phyloP scores from a whole-genome alignment of 2,797 vertebrate species.

The Anniella stebbinsi region DNA sequence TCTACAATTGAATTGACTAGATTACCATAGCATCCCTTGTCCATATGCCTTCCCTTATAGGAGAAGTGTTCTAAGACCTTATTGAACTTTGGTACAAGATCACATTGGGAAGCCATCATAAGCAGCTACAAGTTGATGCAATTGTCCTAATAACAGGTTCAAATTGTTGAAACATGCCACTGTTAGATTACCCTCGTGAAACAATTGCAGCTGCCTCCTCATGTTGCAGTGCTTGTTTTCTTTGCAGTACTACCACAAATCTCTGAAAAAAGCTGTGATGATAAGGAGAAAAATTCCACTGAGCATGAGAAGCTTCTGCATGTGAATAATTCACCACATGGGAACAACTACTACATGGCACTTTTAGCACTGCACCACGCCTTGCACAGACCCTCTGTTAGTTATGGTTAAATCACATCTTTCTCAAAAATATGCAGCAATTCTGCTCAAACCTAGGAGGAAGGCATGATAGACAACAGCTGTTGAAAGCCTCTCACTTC shows the following conservation, averaged over 20 bases:
- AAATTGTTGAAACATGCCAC: neutral
- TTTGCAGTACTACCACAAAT: neutral
- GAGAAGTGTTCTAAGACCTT: neutral
- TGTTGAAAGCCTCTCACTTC: neutral
- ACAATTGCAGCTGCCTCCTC: neutral
- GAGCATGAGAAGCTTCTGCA: neutral
- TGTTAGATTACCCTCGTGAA: neutral
- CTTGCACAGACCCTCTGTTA: neutral
- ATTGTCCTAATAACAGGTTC: neutral
- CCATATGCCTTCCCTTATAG: neutral
- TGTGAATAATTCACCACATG: neutral
- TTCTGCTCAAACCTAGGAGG: neutral
- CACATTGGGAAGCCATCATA: neutral
- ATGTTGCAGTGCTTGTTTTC: no score
- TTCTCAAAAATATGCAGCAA: neutral
- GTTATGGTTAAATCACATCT: neutral
- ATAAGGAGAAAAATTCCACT: neutral
- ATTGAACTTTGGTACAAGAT: neutral
- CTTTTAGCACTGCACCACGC: neutral
- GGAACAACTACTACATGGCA: neutral
- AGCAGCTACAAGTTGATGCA: neutral
- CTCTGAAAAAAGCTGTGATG: neutral
- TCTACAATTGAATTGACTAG: neutral
- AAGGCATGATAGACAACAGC: neutral
- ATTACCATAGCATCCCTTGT: neutral